Base-by-base conservation (phyloP, 2,797 vertebrate species). In the Microhierax caerulescens region DNA sequence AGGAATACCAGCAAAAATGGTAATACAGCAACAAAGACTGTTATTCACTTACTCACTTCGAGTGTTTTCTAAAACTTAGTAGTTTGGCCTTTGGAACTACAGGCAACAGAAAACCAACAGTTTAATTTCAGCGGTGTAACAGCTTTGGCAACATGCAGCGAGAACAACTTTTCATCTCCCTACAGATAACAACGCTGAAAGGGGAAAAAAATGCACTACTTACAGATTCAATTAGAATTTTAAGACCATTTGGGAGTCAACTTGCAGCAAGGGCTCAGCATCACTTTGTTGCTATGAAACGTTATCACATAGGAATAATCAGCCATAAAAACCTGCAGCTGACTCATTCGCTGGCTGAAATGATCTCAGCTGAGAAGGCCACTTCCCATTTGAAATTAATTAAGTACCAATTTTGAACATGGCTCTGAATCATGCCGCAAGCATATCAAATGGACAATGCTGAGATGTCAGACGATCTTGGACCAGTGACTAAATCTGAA, bases 261-360 rank as follows among this genome's bases (percentile, higher is more conserved):
- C 75, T 78, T 80, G 57, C 56, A 90, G 60, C 37, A 90, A 88
- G 48, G 30, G 37, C 45, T 95, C 56, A 90, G 87, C 64, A 90
- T 70, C 88, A 45, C 82, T 88, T 88, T 39, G 89, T 85, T 95
- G 79, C 90, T 90, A 85, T 61, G 93, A 88, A 64, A 94, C 76
- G 47, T 37, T 86, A 91, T 74, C 82, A 92, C 79, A 85, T 2
- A 83, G 56, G 68, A 88, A 94, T 85, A 85, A 95, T 77, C 82
- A 93, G 68, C 34, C 75, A 74, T 61, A 80, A 86, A 51, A 77
- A 75, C 75, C 53, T 85, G 75, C 60, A 90, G 68, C 48, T 85
- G 75, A 85, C 21, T 94, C 3, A 9, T 67, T 74, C 68, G 11
- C 17, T 20, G 60, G 45, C 76, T 90, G 25, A 93, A 97, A 76